These are phyloP conservation scores for Argyresthia albistria DNA, from an alignment of 2,888 invertebrate species.

Conservation along the genomic window DNA sequence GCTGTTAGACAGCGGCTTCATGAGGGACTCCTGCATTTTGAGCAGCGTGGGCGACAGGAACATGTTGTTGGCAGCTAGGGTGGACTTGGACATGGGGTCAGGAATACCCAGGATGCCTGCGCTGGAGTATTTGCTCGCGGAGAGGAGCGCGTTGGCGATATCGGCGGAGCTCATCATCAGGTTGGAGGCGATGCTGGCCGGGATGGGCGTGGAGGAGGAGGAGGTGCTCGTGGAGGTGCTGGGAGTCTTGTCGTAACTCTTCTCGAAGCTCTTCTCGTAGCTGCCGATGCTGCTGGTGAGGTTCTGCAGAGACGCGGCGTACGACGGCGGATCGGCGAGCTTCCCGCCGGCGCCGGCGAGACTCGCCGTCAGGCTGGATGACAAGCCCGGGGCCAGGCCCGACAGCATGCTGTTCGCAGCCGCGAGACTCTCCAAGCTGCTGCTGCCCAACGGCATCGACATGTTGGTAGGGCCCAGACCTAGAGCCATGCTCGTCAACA, in stretches of 20 bases:
- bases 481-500: constrained; percentile 66
- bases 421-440: constrained; percentile 58
- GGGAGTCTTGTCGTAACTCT: constrained; percentile 22
- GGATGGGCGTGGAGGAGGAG: constrained; percentile 54
- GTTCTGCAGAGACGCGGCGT: constrained; percentile 57
- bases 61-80: constrained; percentile 83
- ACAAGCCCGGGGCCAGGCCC: constrained; percentile 50
- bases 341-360: constrained; percentile 46
- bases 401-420: constrained; percentile 64
- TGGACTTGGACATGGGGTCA: constrained; percentile 83
- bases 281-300: constrained; percentile 49
- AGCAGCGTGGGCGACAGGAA: constrained; percentile 82
- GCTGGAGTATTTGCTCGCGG: constrained; percentile 75
- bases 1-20: constrained; percentile 73
- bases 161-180: constrained; percentile 76
- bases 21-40: constrained; percentile 77
- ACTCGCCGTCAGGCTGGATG: constrained; percentile 53
- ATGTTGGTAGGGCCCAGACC: constrained; percentile 56
- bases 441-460: constrained; percentile 50
- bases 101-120: constrained; percentile 77
- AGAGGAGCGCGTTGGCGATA: constrained; percentile 78
- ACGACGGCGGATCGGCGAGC: constrained; percentile 59
- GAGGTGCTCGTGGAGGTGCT: constrained; percentile 63
- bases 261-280: constrained; percentile 42
- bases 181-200: constrained; percentile 71